Conservation (phyloP, 2,888 invertebrate genomes). For the Schizaphis graminum region DNA sequence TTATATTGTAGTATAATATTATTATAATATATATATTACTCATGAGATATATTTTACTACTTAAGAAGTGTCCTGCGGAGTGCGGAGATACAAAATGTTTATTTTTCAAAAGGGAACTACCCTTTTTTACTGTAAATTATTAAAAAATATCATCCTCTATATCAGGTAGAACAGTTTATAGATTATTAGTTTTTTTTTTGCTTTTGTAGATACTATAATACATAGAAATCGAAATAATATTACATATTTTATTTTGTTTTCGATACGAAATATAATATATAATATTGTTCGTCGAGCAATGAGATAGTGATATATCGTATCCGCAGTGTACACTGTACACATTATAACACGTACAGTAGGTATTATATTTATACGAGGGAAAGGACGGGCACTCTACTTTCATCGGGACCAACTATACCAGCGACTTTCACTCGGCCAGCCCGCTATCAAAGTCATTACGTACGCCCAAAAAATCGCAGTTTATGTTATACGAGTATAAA, state of each 20-base stretch:
- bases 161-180: not conserved
- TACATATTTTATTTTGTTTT: not conserved
- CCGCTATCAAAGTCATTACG: constrained; percentile 7
- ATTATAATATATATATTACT: not conserved
- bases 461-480: constrained; percentile 42
- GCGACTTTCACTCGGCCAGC: constrained; percentile 44
- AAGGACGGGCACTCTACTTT: constrained; percentile 63
- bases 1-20: not conserved
- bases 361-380: constrained; percentile 37
- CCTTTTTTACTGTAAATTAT: too few relatives aligned
- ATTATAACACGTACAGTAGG: constrained; percentile 6
- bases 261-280: not conserved
- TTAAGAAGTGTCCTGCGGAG: too few relatives aligned
- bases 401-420: constrained; percentile 39
- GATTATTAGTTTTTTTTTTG: not conserved
- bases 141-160: too few relatives aligned
- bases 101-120: too few relatives aligned
- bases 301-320: not conserved
- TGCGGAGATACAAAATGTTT: too few relatives aligned
- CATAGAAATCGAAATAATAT: not conserved
- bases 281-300: not conserved
- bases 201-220: not conserved
- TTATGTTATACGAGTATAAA: not conserved
- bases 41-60: not conserved
- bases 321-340: not conserved